These are phyloP conservation scores for Protonibea diacanthus DNA, from an alignment of 2,797 vertebrate genomes.

Conservation along the genomic window DNA sequence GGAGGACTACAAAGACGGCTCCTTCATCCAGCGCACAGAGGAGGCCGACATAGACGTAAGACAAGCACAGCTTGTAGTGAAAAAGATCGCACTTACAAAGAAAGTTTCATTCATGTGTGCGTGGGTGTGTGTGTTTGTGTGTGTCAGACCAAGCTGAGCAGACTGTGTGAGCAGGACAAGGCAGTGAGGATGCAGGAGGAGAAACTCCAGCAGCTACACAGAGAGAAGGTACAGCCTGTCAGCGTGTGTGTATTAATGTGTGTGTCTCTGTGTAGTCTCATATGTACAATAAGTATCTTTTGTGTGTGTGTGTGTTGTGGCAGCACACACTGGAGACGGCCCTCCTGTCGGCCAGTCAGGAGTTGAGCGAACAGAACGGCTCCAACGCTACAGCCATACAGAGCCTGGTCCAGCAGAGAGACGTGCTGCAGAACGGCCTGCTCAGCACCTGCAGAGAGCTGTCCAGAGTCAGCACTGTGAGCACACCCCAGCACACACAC, in stretches of 20 bases:
- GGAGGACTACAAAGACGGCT: slow-evolving; percentile 88
- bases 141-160: slow-evolving; percentile 92
- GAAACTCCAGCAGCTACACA: slow-evolving; percentile 95
- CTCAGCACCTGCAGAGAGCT: slow-evolving; percentile 96
- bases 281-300: slow-evolving; percentile 5
- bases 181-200: slow-evolving; percentile 93
- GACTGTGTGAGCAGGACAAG: slow-evolving; percentile 96
- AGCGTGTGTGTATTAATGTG: neutral
- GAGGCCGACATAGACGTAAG: slow-evolving; percentile 94
- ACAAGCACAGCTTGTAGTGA: slow-evolving; percentile 16
- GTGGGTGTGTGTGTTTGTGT: slow-evolving; percentile 31
- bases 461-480: slow-evolving; percentile 89
- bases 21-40: slow-evolving; percentile 86
- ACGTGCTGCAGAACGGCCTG: slow-evolving; percentile 94
- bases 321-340: slow-evolving; percentile 98
- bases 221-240: slow-evolving; percentile 92
- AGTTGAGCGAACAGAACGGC: slow-evolving; percentile 91
- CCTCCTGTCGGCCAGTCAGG: slow-evolving; percentile 95
- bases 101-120: slow-evolving; percentile 12
- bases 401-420: slow-evolving; percentile 92
- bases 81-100: neutral
- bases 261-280: neutral
- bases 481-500: slow-evolving; percentile 49
- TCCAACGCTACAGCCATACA: slow-evolving; percentile 87
- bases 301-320: slow-evolving; percentile 42